Base-by-base conservation (phyloP, 2,888 invertebrate species). In the Chromoteleia sp. region DNA sequence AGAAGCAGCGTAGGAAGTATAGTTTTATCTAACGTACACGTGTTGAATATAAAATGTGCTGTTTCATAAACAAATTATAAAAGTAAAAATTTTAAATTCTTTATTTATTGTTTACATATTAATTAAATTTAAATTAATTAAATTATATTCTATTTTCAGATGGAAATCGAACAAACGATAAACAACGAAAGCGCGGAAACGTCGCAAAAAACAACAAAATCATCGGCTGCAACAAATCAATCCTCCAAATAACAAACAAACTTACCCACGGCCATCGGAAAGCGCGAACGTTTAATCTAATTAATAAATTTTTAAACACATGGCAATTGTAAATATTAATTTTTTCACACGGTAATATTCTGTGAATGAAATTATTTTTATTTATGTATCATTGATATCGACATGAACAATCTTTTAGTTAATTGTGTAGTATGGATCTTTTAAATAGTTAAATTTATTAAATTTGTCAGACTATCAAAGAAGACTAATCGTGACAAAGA, bases 211-310 rank as follows among this genome's bases (percentile, higher is more conserved):
- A 87, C 87, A 65, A 67, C 70, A 25, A 91, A 90, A 85, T 85
- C 87, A 36, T 87, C 90, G n/a, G 84, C 84, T 5, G 84, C 86
- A 59, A 81, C 87, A 30, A 86, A 87, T 75, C 90, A 90, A 84
- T 84, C 88, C 14, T 83, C 90, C 50, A 91, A 91, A 91, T 91
- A 91, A 90, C 91, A 90, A 86, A 89, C 85, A 83, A 89, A 81
- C 83, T 86, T 33, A 12, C 21, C 65, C 8, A 10, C 43, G 10
- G 19, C 10, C 3, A 30, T 58, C 2, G 74, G 79, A 2, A 85
- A 84, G 59, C 82, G 83, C 48, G 73, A 79, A 56, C 79, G 79
- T 39, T 68, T 68, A 21, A 79, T 74, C 19, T 79, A 79, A 78
- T 19, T 50, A 48, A 59, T 36, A 2, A 17, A 58, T 17, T 59